A percentile compares a stretch with the other conserved stretches of the same genome.
Conservation (phyloP, 2,888 invertebrate species). For the Anoncus sp. region DNA sequence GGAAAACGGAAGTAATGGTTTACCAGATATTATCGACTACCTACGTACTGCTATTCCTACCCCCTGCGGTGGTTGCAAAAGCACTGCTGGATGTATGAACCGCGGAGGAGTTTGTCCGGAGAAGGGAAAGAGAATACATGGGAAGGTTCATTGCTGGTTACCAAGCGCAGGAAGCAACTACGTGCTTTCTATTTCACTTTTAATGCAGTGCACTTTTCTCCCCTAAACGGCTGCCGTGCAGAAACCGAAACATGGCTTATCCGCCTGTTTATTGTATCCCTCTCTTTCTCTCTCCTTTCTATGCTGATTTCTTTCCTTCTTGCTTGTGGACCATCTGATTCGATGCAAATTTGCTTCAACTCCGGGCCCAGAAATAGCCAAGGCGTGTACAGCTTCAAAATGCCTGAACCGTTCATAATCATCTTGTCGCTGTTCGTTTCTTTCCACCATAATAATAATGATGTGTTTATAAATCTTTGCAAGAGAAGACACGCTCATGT, state of each 20-base stretch:
- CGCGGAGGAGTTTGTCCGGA: conserved; percentile 34
- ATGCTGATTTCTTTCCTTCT: conserved; percentile 8
- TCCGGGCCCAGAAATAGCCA: conserved; percentile 19
- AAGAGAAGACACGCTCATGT: not conserved
- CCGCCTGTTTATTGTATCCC: conserved; percentile 17
- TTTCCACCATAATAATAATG: not conserved
- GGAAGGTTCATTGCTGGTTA: conserved; percentile 47
- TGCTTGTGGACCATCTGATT: conserved; percentile 34
- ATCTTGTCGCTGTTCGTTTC: conserved; percentile 5
- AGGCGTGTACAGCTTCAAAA: conserved; percentile 13
- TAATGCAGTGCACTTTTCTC: conserved; percentile 47
- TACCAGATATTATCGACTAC: conserved; percentile 80
- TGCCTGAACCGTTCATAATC: conserved; percentile 45
- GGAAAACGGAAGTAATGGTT: conserved; percentile 80
- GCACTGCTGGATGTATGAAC: conserved; percentile 39
- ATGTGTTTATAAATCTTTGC: not conserved
- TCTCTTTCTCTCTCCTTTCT: conserved; percentile 23
- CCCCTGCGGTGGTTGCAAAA: conserved; percentile 39
- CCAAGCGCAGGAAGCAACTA: conserved; percentile 46
- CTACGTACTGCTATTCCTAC: conserved; percentile 50
- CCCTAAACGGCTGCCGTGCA: conserved; percentile 39
- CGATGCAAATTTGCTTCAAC: conserved; percentile 34
- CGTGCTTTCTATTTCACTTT: conserved; percentile 54
- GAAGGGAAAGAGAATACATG: conserved; percentile 30
- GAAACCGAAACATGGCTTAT: conserved; percentile 54